These are phyloP conservation scores for Falco berigora DNA, from an alignment of 2,797 vertebrate species.

Conservation along the genomic window DNA sequence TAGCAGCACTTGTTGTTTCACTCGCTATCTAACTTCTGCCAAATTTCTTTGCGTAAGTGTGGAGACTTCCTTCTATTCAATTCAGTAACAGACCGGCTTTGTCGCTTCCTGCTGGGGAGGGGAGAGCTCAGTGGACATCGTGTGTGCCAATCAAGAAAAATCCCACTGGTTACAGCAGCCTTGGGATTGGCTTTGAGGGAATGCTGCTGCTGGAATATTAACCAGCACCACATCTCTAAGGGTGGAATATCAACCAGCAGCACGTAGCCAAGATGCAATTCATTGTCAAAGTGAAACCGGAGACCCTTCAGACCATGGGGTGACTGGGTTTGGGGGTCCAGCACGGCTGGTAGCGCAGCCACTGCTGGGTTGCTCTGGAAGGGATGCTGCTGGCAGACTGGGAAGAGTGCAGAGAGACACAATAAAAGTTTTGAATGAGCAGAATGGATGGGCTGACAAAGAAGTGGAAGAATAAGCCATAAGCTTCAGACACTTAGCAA, in stretches of 20 bases:
- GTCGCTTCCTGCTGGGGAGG: conserved; percentile 76
- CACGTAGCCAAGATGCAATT: not conserved
- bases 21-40: conserved; percentile 66
- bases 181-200: not conserved
- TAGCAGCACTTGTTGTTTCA: conserved; percentile 58
- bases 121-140: not conserved
- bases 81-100: conserved; percentile 65
- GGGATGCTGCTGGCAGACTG: not conserved
- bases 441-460: not conserved
- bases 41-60: conserved; percentile 75
- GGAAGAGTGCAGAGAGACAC: not conserved
- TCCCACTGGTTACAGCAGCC: not conserved
- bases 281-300: rapidly evolving
- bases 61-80: conserved; percentile 84
- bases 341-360: rapidly evolving
- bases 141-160: conserved; percentile 54
- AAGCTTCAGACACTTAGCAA: not conserved
- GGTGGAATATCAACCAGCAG: not conserved
- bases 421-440: not conserved
- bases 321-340: not conserved
- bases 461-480: not conserved
- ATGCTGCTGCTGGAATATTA: not conserved
- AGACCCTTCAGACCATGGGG: rapidly evolving
- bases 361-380: not conserved
- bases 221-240: not conserved